Evolutionary conservation across 1,140 invertebrate species (phyloP), one percentile per base, ranked within the genome.

Genomic region (Nasonia vitripennis): DNA sequence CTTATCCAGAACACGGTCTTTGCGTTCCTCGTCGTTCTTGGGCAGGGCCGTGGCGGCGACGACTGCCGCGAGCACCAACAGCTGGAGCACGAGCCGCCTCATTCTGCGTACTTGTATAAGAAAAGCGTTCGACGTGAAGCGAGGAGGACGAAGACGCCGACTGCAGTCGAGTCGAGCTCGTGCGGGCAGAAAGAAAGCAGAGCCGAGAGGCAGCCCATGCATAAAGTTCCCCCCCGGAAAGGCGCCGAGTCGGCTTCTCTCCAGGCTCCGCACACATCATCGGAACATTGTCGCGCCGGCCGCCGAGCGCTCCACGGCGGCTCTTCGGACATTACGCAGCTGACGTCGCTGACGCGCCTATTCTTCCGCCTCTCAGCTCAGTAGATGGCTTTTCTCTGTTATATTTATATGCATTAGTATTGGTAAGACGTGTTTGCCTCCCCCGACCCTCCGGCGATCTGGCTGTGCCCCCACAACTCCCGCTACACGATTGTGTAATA

Each of bases 201-300:
- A 37, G 34, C 3, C 34, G 5, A 45, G 5, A 45, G 41, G 41
- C 41, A 11, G 41, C 41, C 41, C 10, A 45, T 45, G 41, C 34
- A n/a, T 48, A 31, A 48, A 78, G n/a, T 75, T 82, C 17, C 45
- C 17, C 45, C 55, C 73, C 51, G 51, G 41, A 48, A 41, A 37
- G 82, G 70, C 12, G 27, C 3, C 70, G 70, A 31, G 55, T 62
- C 55, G 67, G 55, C 34, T 48, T 51, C 45, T 70, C 83, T 68
- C 75, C 83, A 85, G 34, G 31, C 78, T 81, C 84, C 84, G n/a
- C n/a, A n/a, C n/a, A 81, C 84, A 85, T 85, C 84, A 85, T 77
- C 78, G 81, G 55, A 51, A 48, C 27, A 27, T 27, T 27, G 20
- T 62, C 37, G 73, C 67, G 77, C 71, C 48, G 23, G 80, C 78